Base-by-base conservation (phyloP, 2,797 vertebrate species). In the Periparus ater region DNA sequence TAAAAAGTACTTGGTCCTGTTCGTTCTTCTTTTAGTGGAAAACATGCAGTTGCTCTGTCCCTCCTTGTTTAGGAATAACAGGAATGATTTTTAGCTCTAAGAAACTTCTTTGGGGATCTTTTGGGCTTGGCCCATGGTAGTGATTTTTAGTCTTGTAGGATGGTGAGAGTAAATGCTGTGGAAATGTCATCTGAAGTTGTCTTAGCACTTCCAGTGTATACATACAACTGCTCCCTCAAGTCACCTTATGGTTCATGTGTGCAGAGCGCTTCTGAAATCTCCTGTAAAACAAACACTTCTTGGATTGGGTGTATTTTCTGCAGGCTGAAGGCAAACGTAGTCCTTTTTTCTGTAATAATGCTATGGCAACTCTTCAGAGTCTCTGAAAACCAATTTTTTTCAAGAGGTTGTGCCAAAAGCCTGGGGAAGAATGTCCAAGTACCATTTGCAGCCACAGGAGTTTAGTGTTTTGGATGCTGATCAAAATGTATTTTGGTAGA, bases 21-120 rank as follows among this genome's bases (percentile, higher is more conserved):
- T 80, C 0, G 0, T 65, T 72, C 85, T 87, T 71, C 8, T 71
- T 89, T 47, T 80, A 74, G 42, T 88, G 47, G n/a, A 47, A 93
- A 72, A 27, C 18, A n/a, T 32, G 70, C 14, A 36, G 15, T 86
- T 91, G 19, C 47, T 86, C 55, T 89, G 32, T 86, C 44, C 23
- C 40, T 89, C n/a, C 66, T 92, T 93, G 9, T 79, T 93, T 72
- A 92, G 82, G 40, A 85, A 26, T 58, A 94, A 89, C 51, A 85
- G 51, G 21, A 88, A 48, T 65, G 26, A 80, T 80, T 88, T 91
- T 40, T 91, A 77, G 68, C 50, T 92, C 58, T 58, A 65, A 50
- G 47, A 91, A 65, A 21, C 29, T 68, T 82, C 63, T 91, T 72
- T 20, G 38, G 76, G 25, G 21, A 34, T 91, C 54, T 92, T 94